A percentile compares a stretch with the other conserved stretches of the same genome.
Conservation (phyloP, 2,797 vertebrate species). For the Decapterus maruadsi region DNA sequence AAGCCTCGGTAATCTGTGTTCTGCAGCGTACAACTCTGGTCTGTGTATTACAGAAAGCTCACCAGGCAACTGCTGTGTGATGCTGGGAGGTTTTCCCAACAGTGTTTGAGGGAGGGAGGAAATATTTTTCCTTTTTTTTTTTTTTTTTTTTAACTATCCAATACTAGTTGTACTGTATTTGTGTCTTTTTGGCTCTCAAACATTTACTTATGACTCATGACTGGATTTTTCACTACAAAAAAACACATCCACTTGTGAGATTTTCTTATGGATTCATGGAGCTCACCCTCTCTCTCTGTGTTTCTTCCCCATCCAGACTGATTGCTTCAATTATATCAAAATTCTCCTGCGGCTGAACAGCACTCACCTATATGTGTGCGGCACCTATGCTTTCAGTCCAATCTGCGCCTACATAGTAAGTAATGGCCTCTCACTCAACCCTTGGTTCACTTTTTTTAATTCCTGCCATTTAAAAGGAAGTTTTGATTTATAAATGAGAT, state of each 20-base stretch:
- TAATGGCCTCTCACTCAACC: slow-evolving; percentile 41
- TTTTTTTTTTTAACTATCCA: slow-evolving; percentile 25
- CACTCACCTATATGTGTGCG: slow-evolving; percentile 93
- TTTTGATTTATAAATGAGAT: neutral
- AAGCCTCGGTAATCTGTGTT: slow-evolving; percentile 66
- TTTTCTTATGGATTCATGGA: slow-evolving; percentile 21
- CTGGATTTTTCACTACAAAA: too few species aligned
- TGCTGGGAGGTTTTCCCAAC: slow-evolving; percentile 50
- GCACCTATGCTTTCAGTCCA: slow-evolving; percentile 95
- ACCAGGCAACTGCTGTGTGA: slow-evolving; percentile 60
- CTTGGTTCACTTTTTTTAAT: slow-evolving; percentile 33
- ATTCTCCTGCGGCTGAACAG: slow-evolving; percentile 92
- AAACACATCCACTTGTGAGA: slow-evolving; percentile 11
- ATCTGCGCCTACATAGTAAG: slow-evolving; percentile 94
- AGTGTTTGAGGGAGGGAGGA: slow-evolving; percentile 15
- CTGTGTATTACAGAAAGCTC: slow-evolving; percentile 58
- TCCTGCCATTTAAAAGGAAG: neutral
- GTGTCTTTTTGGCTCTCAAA: neutral
- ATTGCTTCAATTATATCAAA: slow-evolving; percentile 98
- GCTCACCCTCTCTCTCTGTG: slow-evolving; percentile 29
- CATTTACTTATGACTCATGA: slow-evolving; percentile 23
- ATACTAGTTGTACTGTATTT: slow-evolving; percentile 24
- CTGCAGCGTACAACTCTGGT: slow-evolving; percentile 54
- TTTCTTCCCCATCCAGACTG: slow-evolving; percentile 85
- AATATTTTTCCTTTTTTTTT: slow-evolving; percentile 25